Conservation (phyloP, 2,113 vertebrate species). For the Callipepla californica region DNA sequence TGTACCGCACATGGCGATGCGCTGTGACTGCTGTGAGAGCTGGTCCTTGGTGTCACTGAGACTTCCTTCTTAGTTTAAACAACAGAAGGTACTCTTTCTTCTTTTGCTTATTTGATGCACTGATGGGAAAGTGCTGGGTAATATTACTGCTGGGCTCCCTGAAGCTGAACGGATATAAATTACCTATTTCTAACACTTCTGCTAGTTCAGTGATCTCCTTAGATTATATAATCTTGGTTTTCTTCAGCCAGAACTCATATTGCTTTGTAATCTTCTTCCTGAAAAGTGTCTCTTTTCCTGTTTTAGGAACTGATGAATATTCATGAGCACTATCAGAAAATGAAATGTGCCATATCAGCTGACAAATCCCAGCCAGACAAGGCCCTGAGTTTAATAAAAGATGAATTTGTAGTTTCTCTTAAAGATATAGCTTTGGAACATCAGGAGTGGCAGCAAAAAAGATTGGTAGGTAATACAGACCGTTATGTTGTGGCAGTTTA, state of each 20-base stretch:
- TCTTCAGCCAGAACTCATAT: background rate
- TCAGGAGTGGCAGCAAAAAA: slow-evolving; percentile 85
- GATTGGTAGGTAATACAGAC: slow-evolving; percentile 68
- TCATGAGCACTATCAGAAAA: slow-evolving; percentile 87
- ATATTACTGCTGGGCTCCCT: background rate
- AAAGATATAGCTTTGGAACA: slow-evolving; percentile 81
- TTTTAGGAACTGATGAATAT: slow-evolving; percentile 91
- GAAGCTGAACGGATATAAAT: background rate
- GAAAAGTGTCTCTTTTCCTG: background rate
- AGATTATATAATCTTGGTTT: background rate
- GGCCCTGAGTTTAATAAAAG: slow-evolving; percentile 81
- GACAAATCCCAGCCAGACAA: slow-evolving; percentile 72
- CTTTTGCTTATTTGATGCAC: background rate
- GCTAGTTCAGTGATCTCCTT: background rate
- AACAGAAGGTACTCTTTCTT: background rate
- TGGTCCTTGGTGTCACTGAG: background rate
- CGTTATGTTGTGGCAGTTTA: background rate
- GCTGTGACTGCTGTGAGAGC: background rate
- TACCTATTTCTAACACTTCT: background rate
- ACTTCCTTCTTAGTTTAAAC: background rate
- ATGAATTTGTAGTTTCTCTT: slow-evolving; percentile 83
- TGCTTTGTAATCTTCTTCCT: background rate
- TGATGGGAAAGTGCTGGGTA: background rate
- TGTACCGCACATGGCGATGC: background rate
- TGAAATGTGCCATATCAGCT: slow-evolving; percentile 82